Evolutionary conservation across 2,797 vertebrate genomes (phyloP), one percentile per base, ranked within the genome.

Genomic region (Tragelaphus eurycerus): DNA sequence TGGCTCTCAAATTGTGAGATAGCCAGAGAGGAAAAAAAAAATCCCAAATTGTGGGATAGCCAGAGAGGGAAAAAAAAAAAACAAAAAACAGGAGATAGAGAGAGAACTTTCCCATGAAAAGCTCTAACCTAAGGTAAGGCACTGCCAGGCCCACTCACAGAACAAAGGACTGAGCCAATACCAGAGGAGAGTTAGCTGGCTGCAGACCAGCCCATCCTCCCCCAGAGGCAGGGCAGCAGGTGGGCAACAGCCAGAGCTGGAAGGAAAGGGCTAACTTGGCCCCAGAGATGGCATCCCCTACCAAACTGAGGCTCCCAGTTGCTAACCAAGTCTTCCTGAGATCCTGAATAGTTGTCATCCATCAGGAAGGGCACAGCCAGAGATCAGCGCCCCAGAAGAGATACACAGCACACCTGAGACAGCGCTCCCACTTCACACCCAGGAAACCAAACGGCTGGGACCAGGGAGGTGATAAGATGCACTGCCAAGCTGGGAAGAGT

Each of bases 121-220:
- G 67, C 19, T 38, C 34, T 38, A 71, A 71, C 67, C 34, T 71
- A 71, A 71, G 67, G 19, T 71, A 71, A 71, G 67, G 19, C 19
- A 71, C 67, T 71, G 67, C 10, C 0, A 0, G 0, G 64, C n/a
- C n/a, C n/a, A 0, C n/a, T 71, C 64, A 71, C 64, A 38, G n/a
- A 71, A 38, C 19, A 38, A 71, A 71, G n/a, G 19, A 38, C 64
- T 38, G 19, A 71, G n/a, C 19, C n/a, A 71, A 71, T 6, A 38
- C 19, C 10, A 5, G 19, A 71, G 64, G n/a, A 71, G 64, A 71
- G 64, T 11, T 19, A 38, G n/a, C 64, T 12, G 64, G 19, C 64
- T 71, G 19, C 10, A 34, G 64, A 71, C 19, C 0, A 1, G n/a
- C 64, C 64, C 64, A 71, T 71, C 19, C n/a, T 10, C 19, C 0